phyloP scores from a whole-genome alignment of 2,888 invertebrate species.

The Agrochola litura region DNA sequence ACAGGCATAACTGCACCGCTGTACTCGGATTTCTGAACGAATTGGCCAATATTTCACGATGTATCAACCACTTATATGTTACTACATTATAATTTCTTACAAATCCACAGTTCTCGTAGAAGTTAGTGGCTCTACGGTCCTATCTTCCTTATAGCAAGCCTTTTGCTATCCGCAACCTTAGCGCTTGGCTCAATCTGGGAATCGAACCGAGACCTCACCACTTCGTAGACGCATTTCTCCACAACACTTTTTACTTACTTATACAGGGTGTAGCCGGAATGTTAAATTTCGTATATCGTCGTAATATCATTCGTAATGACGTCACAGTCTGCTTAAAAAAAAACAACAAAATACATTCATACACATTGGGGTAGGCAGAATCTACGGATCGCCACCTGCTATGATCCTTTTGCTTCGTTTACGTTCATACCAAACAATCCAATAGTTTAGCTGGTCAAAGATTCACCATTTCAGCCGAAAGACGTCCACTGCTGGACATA shows the following conservation, averaged over 20 bases:
- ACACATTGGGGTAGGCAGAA: too few relatives aligned
- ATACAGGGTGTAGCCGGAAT: neutral
- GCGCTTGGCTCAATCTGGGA: conserved; percentile 20
- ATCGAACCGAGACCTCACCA: conserved; percentile 1
- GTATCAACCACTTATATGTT: neutral
- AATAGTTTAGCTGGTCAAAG: too few relatives aligned
- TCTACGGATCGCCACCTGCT: too few relatives aligned
- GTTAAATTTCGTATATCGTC: neutral
- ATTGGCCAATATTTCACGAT: conserved; percentile 14
- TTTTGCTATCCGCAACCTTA: conserved; percentile 1
- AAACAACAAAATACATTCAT: too few relatives aligned
- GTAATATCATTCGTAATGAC: too few relatives aligned
- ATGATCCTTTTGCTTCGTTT: too few relatives aligned
- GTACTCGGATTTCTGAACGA: neutral
- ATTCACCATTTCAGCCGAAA: too few relatives aligned
- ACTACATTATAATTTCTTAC: conserved; percentile 11
- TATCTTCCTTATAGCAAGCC: conserved; percentile 17
- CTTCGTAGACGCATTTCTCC: conserved; percentile 17
- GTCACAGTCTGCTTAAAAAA: too few relatives aligned
- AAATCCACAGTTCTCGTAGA: conserved; percentile 35
- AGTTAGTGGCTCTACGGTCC: conserved; percentile 23
- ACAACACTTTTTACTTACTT: neutral
- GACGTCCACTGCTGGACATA: too few relatives aligned
- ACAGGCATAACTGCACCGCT: neutral
- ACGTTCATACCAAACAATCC: too few relatives aligned